These are phyloP conservation scores for Dendrophyllia cribrosa DNA, from an alignment of 64 coral and sea anemone genomes.

Conservation along the genomic window DNA sequence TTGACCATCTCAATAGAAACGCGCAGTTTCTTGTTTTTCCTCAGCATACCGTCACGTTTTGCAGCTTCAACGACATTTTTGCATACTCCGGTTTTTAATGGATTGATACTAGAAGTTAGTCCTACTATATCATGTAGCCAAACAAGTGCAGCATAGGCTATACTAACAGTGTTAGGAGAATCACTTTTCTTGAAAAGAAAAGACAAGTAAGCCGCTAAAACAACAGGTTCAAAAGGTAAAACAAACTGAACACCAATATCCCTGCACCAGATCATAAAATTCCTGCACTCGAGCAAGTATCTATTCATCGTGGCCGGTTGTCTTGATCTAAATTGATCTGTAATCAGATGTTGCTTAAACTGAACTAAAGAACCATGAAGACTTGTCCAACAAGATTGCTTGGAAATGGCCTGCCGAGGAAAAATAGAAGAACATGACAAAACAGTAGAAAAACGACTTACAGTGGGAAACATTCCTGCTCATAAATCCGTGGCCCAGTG, in stretches of 20 bases:
- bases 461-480: too few relatives aligned
- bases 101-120: neutral
- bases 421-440: too few relatives aligned
- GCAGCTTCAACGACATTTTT: neutral
- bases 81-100: neutral
- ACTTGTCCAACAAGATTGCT: too few relatives aligned
- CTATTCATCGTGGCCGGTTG: too few relatives aligned
- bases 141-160: neutral
- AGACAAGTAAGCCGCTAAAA: neutral
- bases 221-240: neutral
- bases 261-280: too few relatives aligned
- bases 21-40: neutral
- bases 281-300: too few relatives aligned
- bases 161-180: neutral
- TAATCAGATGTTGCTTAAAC: too few relatives aligned
- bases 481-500: too few relatives aligned
- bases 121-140: neutral
- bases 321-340: too few relatives aligned
- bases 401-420: too few relatives aligned
- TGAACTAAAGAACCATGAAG: too few relatives aligned
- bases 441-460: too few relatives aligned
- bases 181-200: neutral
- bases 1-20: conserved; percentile 35
- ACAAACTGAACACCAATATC: neutral
- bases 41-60: neutral